Evolutionary conservation across 2,888 invertebrate species (phyloP), one percentile per base, ranked within the genome.

Genomic region (Euproctis similis): DNA sequence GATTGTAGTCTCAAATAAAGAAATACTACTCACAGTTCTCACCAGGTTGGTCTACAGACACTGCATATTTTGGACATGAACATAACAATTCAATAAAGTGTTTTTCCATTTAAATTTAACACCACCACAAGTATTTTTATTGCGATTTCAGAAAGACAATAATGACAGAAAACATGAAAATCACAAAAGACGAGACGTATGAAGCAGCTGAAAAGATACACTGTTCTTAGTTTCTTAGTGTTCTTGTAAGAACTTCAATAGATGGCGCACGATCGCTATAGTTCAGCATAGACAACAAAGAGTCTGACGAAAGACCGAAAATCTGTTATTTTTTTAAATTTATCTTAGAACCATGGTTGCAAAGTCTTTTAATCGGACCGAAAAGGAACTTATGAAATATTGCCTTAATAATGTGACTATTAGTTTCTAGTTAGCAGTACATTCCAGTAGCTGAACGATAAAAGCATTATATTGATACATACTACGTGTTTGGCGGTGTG

Each of bases 131-230:
- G 54, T 56, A 60, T 48, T 63, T 55, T 50, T 61, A 63, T 66
- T 66, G 65, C 68, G 63, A 72, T 63, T 68, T 54, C 60, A 57
- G 45, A 33, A 41, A 19, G n/a, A n/a, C n/a, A n/a, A n/a, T 58
- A 57, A 59, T 69, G 72, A 73, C 75, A 75, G 75, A 77, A 75
- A 77, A 74, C 73, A 80, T 67, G 66, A n/a, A 59, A 64, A 69
- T 65, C 67, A 62, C 59, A 72, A 74, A 73, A 73, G n/a, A n/a
- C 6, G 8, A 75, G 73, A 80, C 75, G 77, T 77, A 68, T 59
- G 58, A 48, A 54, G 52, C 48, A 55, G 59, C 55, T 14, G 14
- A 60, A 65, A 64, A 61, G 62, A 60, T 58, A 59, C 55, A 49
- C 52, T 34, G 48, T 40, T 52, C 46, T n/a, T n/a, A n/a, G n/a